Percentiles rank a stretch among this genome's conserved stretches.
phyloP scores from a whole-genome alignment of 2,888 invertebrate genomes.

The Himalopsyche tibetana region DNA sequence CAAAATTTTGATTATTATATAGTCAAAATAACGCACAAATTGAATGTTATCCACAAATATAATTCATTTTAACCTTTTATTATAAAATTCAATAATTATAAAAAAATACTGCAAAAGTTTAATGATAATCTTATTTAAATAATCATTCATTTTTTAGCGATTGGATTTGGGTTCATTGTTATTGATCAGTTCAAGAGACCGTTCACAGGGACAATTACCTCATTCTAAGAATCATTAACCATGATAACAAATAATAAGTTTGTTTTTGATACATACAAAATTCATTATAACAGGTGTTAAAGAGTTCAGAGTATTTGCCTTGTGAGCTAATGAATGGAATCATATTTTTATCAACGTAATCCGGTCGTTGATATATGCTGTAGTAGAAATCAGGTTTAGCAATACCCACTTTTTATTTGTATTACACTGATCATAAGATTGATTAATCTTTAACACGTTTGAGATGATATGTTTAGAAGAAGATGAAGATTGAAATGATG shows the following conservation, averaged over 20 bases:
- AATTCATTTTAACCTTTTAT: too few species aligned
- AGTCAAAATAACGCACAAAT: too few species aligned
- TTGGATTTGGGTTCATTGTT: conserved; percentile 4
- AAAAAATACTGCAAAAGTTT: too few species aligned
- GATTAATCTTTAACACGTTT: too few species aligned
- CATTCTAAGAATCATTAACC: not conserved
- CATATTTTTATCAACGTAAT: not conserved
- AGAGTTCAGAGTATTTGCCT: not conserved
- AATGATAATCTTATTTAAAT: not conserved
- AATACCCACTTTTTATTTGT: not conserved
- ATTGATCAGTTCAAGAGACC: not conserved
- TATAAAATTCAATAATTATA: too few species aligned
- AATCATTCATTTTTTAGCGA: not conserved
- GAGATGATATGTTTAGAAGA: too few species aligned
- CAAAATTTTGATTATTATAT: too few species aligned
- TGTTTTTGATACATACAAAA: not conserved
- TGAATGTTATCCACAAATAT: too few species aligned
- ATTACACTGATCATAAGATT: too few species aligned
- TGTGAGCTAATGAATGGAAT: conserved; percentile 32
- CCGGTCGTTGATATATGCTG: not conserved
- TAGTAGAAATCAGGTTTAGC: not conserved
- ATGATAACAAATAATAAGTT: not conserved
- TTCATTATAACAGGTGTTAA: conserved; percentile 13
- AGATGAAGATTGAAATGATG: too few species aligned
- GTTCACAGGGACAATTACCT: conserved; percentile 5